phyloP scores from a whole-genome alignment of 2,797 vertebrate species.

The Eleutherodactylus coqui region DNA sequence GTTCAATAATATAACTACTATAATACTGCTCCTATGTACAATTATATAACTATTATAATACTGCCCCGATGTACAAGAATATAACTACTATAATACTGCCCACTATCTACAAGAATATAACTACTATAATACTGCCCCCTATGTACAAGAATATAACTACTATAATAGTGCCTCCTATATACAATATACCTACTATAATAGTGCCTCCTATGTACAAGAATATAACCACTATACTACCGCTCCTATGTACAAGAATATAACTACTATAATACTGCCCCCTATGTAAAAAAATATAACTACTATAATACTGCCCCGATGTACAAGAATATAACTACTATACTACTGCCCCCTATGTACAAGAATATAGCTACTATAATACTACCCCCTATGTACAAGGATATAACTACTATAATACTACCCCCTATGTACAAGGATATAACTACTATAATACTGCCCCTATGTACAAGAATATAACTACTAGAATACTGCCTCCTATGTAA shows the following conservation, averaged over 20 bases:
- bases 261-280: slow-evolving; percentile 3
- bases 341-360: background rate
- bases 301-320: background rate
- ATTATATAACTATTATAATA: slow-evolving; percentile 14
- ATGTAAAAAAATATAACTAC: slow-evolving; percentile 6
- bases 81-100: background rate
- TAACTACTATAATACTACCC: background rate
- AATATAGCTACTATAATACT: slow-evolving; percentile 11
- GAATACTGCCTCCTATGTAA: background rate
- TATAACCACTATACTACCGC: slow-evolving; percentile 2
- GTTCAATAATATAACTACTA: slow-evolving; percentile 1
- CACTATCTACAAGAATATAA: background rate
- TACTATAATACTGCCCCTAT: background rate
- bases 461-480: background rate
- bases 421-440: background rate
- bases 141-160: background rate
- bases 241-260: slow-evolving; percentile 9
- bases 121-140: background rate
- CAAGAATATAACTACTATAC: background rate
- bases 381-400: background rate
- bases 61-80: background rate
- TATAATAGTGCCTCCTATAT: background rate
- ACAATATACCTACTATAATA: slow-evolving; percentile 7
- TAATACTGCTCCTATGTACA: slow-evolving; percentile 11
- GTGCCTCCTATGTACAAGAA: too few relatives aligned